Conservation (phyloP, 2,113 vertebrate species). For the Carollia perspicillata region DNA sequence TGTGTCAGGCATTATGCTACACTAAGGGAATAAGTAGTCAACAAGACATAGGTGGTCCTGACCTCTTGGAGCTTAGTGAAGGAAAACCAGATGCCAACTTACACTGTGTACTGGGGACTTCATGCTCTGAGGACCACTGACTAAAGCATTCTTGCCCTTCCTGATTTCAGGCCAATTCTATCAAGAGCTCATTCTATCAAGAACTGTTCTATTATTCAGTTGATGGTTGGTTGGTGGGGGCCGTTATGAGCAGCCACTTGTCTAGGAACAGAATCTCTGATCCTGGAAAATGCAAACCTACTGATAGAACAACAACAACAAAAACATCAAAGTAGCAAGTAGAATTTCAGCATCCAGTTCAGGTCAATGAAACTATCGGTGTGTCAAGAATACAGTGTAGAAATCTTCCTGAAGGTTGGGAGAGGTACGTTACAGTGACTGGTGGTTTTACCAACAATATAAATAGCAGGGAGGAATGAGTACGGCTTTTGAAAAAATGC, state of each 20-base stretch:
- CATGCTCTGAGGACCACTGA: neutral
- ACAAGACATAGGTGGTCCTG: neutral
- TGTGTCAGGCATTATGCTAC: neutral
- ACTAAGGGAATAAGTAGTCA: neutral
- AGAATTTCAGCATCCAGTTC: neutral
- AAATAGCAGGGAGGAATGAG: conserved; percentile 72
- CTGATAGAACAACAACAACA: neutral
- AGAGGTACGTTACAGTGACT: neutral
- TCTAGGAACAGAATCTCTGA: neutral
- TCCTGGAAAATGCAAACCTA: neutral
- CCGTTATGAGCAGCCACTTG: neutral
- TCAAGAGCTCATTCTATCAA: neutral
- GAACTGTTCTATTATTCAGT: neutral
- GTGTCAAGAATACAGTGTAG: neutral
- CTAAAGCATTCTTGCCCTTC: neutral
- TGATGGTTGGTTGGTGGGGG: neutral
- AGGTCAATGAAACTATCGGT: neutral
- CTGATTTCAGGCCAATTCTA: neutral
- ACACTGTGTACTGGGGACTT: neutral
- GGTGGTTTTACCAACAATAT: conserved; percentile 66
- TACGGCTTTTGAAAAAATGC: conserved; percentile 75
- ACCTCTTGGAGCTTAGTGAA: neutral
- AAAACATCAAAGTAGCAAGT: neutral
- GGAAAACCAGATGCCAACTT: neutral
- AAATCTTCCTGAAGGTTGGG: neutral